Conservation (phyloP, 2,797 vertebrate genomes). For the Leuciscus waleckii region DNA sequence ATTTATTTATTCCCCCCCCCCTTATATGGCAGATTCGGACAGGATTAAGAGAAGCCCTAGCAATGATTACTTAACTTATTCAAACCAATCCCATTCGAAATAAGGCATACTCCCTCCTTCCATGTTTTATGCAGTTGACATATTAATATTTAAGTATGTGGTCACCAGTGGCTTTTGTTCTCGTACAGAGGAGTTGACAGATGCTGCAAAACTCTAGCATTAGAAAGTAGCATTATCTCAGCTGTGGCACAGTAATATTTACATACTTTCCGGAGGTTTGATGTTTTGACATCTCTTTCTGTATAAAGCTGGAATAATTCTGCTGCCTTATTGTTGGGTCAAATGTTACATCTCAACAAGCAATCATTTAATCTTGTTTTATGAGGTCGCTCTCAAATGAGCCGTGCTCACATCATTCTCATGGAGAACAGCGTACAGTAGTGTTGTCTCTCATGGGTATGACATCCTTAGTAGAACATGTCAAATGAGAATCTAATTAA, state of each 20-base stretch:
- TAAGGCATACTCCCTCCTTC: background rate
- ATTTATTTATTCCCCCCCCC: too few species aligned
- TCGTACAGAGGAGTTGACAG: background rate
- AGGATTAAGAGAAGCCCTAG: background rate
- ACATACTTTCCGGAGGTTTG: background rate
- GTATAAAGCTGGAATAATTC: background rate
- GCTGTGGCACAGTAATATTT: background rate
- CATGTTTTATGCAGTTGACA: background rate
- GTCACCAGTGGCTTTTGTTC: conserved; percentile 9
- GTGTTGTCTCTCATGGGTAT: conserved; percentile 25
- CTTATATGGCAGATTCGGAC: background rate
- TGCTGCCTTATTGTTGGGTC: conserved; percentile 15
- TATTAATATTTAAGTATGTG: conserved; percentile 15
- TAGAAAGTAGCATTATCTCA: conserved; percentile 1
- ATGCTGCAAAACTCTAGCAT: conserved; percentile 2
- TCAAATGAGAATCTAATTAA: conserved; percentile 41
- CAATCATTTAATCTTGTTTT: conserved; percentile 20
- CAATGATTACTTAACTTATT: background rate
- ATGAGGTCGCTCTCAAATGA: conserved; percentile 10
- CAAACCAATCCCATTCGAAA: background rate
- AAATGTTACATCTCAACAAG: conserved; percentile 17
- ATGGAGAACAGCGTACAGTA: conserved; percentile 19
- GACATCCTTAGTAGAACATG: conserved; percentile 26
- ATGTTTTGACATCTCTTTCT: background rate
- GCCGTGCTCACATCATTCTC: conserved; percentile 2